Evolutionary conservation across 2,797 vertebrate species (phyloP).

Genomic region (Protosalanx chinensis): DNA sequence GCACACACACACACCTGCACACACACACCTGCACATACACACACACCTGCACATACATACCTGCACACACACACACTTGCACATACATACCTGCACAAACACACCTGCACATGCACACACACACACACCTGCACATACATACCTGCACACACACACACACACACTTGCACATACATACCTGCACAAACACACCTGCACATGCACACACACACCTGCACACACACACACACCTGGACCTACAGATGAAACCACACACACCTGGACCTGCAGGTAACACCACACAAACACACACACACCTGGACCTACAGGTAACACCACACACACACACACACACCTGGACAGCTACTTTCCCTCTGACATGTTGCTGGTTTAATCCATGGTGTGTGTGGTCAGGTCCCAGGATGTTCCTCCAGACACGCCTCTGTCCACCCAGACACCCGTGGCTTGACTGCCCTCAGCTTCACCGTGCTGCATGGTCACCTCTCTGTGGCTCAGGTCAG

Average conservation of each 20-base stretch:
- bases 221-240: slow-evolving; percentile 68
- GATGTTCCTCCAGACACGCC: slow-evolving; percentile 74
- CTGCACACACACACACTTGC: not conserved
- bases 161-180: too few relatives aligned
- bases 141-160: not conserved
- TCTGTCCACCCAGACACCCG: slow-evolving; percentile 87
- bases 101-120: not conserved
- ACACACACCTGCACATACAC: not conserved
- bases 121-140: slow-evolving; percentile 48
- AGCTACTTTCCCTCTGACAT: too few relatives aligned
- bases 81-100: not conserved
- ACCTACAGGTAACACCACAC: not conserved
- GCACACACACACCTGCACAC: too few relatives aligned
- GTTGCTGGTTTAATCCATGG: not conserved
- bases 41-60: not conserved
- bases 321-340: too few relatives aligned
- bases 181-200: too few relatives aligned
- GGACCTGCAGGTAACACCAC: not conserved
- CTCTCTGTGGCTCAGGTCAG: slow-evolving; percentile 91
- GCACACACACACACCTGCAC: not conserved
- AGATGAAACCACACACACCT: slow-evolving; percentile 64
- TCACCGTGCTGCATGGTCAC: slow-evolving; percentile 85
- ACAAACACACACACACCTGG: not conserved
- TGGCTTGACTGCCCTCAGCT: slow-evolving; percentile 87
- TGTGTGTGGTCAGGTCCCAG: slow-evolving; percentile 76